Conservation (phyloP, 2,888 invertebrate genomes). For the Drosophila borealis region DNA sequence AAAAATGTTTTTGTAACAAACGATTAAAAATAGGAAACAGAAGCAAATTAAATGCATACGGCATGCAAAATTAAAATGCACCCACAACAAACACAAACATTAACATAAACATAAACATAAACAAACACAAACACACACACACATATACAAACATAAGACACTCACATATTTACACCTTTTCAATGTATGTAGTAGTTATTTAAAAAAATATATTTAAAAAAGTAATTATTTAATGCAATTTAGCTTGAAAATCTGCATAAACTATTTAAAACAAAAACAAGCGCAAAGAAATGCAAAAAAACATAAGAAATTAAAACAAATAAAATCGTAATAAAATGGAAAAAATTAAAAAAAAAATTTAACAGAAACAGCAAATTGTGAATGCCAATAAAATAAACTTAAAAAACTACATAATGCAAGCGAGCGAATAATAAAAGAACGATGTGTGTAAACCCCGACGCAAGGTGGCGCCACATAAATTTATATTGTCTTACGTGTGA, state of each 20-base stretch:
- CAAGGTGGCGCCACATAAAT: slow-evolving; percentile 31
- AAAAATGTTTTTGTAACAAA: slow-evolving; percentile 38
- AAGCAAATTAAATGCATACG: slow-evolving; percentile 19
- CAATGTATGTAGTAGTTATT: slow-evolving; percentile 65
- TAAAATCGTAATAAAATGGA: slow-evolving; percentile 3
- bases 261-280: slow-evolving; percentile 35
- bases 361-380: slow-evolving; percentile 30
- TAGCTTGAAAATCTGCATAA: slow-evolving; percentile 50
- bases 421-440: slow-evolving; percentile 12
- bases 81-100: slow-evolving; percentile 12
- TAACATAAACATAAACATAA: slow-evolving; percentile 16
- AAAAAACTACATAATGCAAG: slow-evolving; percentile 4
- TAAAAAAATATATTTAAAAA: slow-evolving; percentile 52
- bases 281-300: slow-evolving; percentile 19
- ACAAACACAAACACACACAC: slow-evolving; percentile 15
- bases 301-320: slow-evolving; percentile 6
- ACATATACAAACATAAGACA: slow-evolving; percentile 9
- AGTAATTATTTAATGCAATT: slow-evolving; percentile 59
- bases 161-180: slow-evolving; percentile 30
- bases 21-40: slow-evolving; percentile 22
- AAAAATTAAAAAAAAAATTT: background rate
- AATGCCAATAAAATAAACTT: slow-evolving; percentile 31
- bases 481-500: slow-evolving; percentile 18
- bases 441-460: slow-evolving; percentile 21
- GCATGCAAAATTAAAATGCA: slow-evolving; percentile 37